Evolutionary conservation across 2,113 vertebrate species (phyloP), one percentile per base, ranked within the genome.

Genomic region (Tupaia tana): DNA sequence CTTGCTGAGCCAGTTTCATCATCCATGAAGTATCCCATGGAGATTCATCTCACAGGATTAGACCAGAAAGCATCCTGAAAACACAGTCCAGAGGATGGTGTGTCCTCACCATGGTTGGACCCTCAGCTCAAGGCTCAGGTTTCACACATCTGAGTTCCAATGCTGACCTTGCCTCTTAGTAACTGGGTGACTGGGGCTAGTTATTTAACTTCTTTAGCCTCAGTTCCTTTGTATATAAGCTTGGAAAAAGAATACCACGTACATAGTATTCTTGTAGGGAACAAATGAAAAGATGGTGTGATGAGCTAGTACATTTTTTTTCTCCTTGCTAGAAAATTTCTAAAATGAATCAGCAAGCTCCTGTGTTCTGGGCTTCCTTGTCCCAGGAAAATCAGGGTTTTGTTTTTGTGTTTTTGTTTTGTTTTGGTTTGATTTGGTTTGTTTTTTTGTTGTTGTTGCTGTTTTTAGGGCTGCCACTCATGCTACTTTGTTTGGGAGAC

Each of bases 291-390:
- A 16, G 34, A 19, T 43, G 54, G 95, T 8, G 7, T 10, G 69
- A 91, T 34, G 81, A 83, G 2, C 12, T 75, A 7, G 15, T 4
- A 61, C 74, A 9, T 81, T 63, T 89, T 66, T 31, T 52, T 82
- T 78, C 43, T 61, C 15, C 54, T 89, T 75, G 12, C 77, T 90
- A 24, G 71, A 93, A 93, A 75, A 74, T 64, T 89, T 89, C 75
- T 91, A 14, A 12, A 79, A 16, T 61, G 43, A 85, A 56, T 15
- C 20, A 52, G 24, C 16, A 67, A 43, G 20, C 3, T 9, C 71
- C 25, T 59, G 29, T 19, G 43, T 20, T 83, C 61, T 43, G 61
- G 31, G 63, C 1, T 70, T 16, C 12, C 20, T 71, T 20, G 7
- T 66, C n/a, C 74, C 43, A 34, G 64, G 29, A 29, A 58, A 59